Percentiles rank a stretch among this genome's conserved stretches.
These are phyloP conservation scores for Micromys minutus DNA, from an alignment of 2,113 vertebrate species.

Conservation along the genomic window DNA sequence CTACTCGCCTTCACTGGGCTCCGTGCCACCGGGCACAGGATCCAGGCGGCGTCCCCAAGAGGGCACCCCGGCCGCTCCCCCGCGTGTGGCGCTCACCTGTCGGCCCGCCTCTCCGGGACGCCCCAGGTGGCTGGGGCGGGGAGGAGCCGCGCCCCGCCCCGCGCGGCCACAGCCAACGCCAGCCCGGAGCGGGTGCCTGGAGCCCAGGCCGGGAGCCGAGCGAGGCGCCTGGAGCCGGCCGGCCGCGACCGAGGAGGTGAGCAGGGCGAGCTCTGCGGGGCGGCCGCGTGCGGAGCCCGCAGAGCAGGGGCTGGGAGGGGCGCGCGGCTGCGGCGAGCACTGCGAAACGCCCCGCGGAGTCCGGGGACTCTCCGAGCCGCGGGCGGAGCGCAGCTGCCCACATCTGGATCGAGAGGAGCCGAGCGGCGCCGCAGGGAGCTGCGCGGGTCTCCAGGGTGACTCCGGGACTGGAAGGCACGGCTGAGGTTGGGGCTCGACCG, in stretches of 20 bases:
- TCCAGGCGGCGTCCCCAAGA: not conserved
- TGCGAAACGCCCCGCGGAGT: not conserved
- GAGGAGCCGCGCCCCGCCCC: slow-evolving; percentile 71
- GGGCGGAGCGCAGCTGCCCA: not conserved
- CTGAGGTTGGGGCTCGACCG: not conserved
- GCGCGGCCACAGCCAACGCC: slow-evolving; percentile 46
- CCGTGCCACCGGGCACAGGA: not conserved
- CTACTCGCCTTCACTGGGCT: not conserved
- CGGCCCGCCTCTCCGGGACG: not conserved
- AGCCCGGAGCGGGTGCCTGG: slow-evolving; percentile 18
- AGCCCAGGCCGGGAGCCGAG: not conserved
- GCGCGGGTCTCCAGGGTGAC: not conserved
- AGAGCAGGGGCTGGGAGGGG: not conserved
- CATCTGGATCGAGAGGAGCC: fast-evolving
- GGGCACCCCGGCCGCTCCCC: not conserved
- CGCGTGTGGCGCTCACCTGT: slow-evolving; percentile 53
- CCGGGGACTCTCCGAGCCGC: not conserved
- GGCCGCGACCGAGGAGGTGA: slow-evolving; percentile 52
- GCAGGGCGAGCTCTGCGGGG: not conserved
- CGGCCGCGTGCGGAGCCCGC: not conserved
- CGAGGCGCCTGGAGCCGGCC: not conserved
- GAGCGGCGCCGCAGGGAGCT: not conserved
- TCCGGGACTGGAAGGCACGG: not conserved
- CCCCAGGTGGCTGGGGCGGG: slow-evolving; percentile 66
- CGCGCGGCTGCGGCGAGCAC: not conserved